Evolutionary conservation across 1,140 invertebrate species (phyloP), one percentile per base, ranked within the genome.

Genomic region (Aphaenogaster ashmeadi): DNA sequence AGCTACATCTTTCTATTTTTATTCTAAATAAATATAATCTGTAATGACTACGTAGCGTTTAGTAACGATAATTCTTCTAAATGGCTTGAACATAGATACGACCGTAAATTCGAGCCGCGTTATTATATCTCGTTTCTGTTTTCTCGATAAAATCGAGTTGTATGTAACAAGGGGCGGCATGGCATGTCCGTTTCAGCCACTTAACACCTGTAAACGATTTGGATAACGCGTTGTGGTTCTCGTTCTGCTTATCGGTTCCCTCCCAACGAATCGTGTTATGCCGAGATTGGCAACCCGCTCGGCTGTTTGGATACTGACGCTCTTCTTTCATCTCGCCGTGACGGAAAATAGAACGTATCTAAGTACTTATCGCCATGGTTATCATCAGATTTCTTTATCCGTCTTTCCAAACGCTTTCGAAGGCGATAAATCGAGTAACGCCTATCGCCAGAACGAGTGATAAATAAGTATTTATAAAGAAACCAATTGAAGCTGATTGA

Each of bases 261-360:
- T 13, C 36, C n/a, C 18, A 77, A 87, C 11, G 62, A 50, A 52
- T 67, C 36, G 85, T 90, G 88, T 90, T 81, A 89, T 89, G 89
- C 56, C 52, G 84, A 89, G 64, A 83, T 64, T 83, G 79, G 50
- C 56, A 80, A 87, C 44, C 44, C 21, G 9, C 21, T 72, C 47
- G 60, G 9, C 21, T 18, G 44, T 56, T 64, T 89, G 77, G 85
- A 77, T 87, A 71, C 8, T 89, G 27, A 83, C 47, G 9, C 50
- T 89, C 27, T 36, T 89, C 60, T 8, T 77, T 36, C 8, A 58
- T 41, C 15, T 36, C 21, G 56, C 41, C 41, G 44, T 64, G 7
- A 21, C 15, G 9, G 36, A 58, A 80, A 87, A 54, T 47, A 50
- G 54, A 38, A 36, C 71, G 6, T n/a, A 64, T 58, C 27, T 44